phyloP scores from a whole-genome alignment of 2,113 vertebrate genomes.

The Pseudopodoces humilis region DNA sequence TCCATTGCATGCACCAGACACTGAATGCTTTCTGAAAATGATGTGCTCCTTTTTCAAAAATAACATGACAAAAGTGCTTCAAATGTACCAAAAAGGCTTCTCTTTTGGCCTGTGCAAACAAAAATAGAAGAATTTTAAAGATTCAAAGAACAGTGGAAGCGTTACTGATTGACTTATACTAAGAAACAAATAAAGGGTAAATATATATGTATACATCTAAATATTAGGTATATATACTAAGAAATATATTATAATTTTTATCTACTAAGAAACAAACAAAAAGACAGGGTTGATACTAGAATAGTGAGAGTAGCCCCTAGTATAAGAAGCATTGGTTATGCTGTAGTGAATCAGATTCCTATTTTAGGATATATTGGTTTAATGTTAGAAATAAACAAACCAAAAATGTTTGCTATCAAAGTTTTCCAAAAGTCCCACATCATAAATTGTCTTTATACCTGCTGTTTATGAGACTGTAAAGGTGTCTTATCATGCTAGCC shows the following conservation, averaged over 20 bases:
- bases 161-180: neutral
- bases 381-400: neutral
- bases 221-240: no score
- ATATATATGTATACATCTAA: no score
- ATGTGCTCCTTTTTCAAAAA: neutral
- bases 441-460: neutral
- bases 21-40: neutral
- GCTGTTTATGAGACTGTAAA: neutral
- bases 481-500: neutral
- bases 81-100: neutral
- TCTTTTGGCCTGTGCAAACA: neutral
- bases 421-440: neutral
- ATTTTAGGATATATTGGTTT: neutral
- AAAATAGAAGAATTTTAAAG: neutral
- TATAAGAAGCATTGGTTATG: neutral
- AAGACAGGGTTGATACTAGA: rapidly evolving
- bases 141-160: neutral
- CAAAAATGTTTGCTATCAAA: neutral
- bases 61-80: neutral
- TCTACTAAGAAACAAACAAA: neutral
- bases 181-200: neutral
- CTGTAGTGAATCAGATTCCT: neutral
- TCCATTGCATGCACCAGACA: neutral
- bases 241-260: neutral
- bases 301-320: neutral